Evolutionary conservation across 2,797 vertebrate genomes (phyloP).

Genomic region (Otus scops): DNA sequence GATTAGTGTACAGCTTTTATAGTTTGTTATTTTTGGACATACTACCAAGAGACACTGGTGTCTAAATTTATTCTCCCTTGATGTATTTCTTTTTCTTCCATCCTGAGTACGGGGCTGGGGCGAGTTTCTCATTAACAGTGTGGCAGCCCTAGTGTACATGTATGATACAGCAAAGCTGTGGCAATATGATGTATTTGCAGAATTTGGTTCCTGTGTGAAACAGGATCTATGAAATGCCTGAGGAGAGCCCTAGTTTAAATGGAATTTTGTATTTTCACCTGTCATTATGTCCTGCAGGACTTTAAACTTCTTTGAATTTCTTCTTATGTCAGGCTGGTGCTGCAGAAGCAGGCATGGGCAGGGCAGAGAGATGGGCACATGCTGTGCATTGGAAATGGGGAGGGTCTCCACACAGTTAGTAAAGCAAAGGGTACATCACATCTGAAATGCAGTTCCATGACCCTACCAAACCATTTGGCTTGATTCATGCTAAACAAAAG

Average conservation of each 20-base stretch:
- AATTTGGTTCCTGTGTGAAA: neutral
- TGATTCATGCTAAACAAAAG: neutral
- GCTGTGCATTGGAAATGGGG: rapidly evolving
- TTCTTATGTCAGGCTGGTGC: neutral
- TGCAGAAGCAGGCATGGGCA: neutral
- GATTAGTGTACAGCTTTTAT: neutral
- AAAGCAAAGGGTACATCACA: neutral
- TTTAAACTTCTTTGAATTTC: neutral
- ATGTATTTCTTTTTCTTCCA: neutral
- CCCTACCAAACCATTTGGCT: neutral
- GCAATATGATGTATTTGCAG: neutral
- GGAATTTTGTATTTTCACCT: neutral
- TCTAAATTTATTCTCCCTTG: neutral
- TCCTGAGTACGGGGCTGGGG: rapidly evolving
- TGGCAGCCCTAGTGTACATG: rapidly evolving
- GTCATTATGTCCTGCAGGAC: neutral
- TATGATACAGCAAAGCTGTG: rapidly evolving
- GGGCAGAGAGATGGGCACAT: neutral
- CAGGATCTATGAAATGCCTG: neutral
- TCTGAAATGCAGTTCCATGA: neutral
- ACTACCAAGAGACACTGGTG: neutral
- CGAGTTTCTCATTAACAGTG: neutral
- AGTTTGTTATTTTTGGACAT: neutral
- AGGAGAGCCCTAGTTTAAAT: neutral
- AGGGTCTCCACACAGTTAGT: neutral